Conservation (phyloP, 2,888 invertebrate genomes). For the Iphiclides podalirius region DNA sequence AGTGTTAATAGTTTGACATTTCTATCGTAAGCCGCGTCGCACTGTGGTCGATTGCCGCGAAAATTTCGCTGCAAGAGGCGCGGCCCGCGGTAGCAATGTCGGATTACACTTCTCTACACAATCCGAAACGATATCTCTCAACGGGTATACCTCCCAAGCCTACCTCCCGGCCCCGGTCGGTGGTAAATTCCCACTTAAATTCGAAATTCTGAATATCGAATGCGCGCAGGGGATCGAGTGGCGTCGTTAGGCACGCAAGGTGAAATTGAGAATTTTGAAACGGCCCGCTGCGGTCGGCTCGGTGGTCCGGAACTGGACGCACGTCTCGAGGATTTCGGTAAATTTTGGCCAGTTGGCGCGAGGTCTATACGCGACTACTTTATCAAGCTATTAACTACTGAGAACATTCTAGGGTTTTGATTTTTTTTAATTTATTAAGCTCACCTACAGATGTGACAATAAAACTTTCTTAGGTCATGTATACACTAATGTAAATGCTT, state of each 20-base stretch:
- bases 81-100: background rate
- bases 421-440: too few species aligned
- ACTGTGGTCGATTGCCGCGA: too few species aligned
- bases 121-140: slow-evolving; percentile 4
- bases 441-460: too few species aligned
- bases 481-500: too few species aligned
- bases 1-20: too few species aligned
- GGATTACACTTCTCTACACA: slow-evolving; percentile 7
- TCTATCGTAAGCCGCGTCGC: too few species aligned
- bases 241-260: slow-evolving; percentile 4
- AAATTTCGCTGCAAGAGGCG: background rate
- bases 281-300: slow-evolving; percentile 2
- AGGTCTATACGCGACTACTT: too few species aligned
- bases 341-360: too few species aligned
- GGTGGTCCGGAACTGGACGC: slow-evolving; percentile 1
- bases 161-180: slow-evolving; percentile 6
- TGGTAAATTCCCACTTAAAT: slow-evolving; percentile 16
- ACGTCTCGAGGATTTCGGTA: background rate
- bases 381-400: too few species aligned
- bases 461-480: too few species aligned
- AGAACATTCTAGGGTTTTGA: too few species aligned
- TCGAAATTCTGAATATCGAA: slow-evolving; percentile 15
- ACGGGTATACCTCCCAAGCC: background rate
- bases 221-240: slow-evolving; percentile 9
- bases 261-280: slow-evolving; percentile 16